Conservation (phyloP, 2,888 invertebrate genomes). For the Lasioglossum marginatum region DNA sequence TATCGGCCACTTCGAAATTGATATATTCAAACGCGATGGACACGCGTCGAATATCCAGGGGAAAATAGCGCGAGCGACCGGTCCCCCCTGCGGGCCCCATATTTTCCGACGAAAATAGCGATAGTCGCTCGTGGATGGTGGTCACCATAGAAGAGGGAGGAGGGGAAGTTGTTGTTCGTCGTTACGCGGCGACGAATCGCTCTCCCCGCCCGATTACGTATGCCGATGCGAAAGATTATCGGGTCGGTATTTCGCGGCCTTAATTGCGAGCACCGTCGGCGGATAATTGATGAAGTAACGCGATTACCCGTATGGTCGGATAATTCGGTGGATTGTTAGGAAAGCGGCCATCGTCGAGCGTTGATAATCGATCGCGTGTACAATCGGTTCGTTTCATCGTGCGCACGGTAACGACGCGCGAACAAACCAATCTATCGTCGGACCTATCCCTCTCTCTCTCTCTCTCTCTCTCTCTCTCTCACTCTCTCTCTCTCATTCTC, state of each 20-base stretch:
- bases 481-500: no score
- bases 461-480: background rate
- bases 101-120: slow-evolving; percentile 29
- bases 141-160: background rate
- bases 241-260: slow-evolving; percentile 62
- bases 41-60: slow-evolving; percentile 43
- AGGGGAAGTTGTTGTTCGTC: slow-evolving; percentile 8
- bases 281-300: slow-evolving; percentile 76
- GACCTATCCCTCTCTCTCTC: background rate
- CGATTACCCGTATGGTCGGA: slow-evolving; percentile 71
- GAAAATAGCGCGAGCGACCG: slow-evolving; percentile 40
- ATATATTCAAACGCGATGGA: slow-evolving; percentile 52
- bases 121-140: background rate
- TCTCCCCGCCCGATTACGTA: slow-evolving; percentile 44
- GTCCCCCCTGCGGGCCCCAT: background rate
- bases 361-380: slow-evolving; percentile 64
- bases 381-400: slow-evolving; percentile 34
- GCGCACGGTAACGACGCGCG: slow-evolving; percentile 29
- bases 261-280: slow-evolving; percentile 72
- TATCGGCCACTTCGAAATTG: slow-evolving; percentile 48
- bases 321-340: slow-evolving; percentile 73
- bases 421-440: slow-evolving; percentile 31
- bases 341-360: slow-evolving; percentile 59
- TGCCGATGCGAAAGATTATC: slow-evolving; percentile 54
- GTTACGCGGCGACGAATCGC: slow-evolving; percentile 34